These are phyloP conservation scores for Diorhabda carinulata DNA, from an alignment of 1,140 invertebrate species.

Conservation along the genomic window DNA sequence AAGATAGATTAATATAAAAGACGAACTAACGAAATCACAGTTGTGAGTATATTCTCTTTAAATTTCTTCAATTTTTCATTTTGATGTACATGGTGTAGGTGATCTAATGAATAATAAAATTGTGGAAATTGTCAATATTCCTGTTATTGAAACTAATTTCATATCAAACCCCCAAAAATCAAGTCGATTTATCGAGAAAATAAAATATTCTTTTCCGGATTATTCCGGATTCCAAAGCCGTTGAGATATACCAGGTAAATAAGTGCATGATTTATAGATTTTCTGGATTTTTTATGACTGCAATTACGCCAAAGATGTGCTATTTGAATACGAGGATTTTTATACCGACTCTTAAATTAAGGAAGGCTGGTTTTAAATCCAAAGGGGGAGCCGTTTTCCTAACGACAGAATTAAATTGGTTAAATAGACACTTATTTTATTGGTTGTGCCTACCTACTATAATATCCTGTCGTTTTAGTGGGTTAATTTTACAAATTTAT, in stretches of 20 bases:
- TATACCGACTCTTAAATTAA: conserved; percentile 39
- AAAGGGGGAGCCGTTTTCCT: conserved; percentile 26
- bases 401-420: conserved; percentile 38
- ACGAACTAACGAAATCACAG: too few relatives aligned
- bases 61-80: too few relatives aligned
- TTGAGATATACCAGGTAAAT: background rate
- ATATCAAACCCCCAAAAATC: too few relatives aligned
- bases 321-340: conserved; percentile 40
- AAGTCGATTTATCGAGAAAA: too few relatives aligned
- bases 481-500: conserved; percentile 33
- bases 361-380: conserved; percentile 27
- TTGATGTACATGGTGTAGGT: too few relatives aligned
- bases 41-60: too few relatives aligned
- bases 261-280: background rate
- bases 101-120: too few relatives aligned
- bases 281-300: conserved; percentile 1
- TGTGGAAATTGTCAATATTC: too few relatives aligned
- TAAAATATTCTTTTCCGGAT: too few relatives aligned
- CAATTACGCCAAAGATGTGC: conserved; percentile 26
- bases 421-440: conserved; percentile 32
- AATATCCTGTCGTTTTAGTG: conserved; percentile 27
- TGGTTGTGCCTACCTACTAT: conserved; percentile 27
- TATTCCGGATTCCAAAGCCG: background rate
- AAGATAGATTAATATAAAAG: too few relatives aligned
- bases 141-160: too few relatives aligned